phyloP scores from a whole-genome alignment of 1,140 invertebrate species.

The Habropoda laboriosa region DNA sequence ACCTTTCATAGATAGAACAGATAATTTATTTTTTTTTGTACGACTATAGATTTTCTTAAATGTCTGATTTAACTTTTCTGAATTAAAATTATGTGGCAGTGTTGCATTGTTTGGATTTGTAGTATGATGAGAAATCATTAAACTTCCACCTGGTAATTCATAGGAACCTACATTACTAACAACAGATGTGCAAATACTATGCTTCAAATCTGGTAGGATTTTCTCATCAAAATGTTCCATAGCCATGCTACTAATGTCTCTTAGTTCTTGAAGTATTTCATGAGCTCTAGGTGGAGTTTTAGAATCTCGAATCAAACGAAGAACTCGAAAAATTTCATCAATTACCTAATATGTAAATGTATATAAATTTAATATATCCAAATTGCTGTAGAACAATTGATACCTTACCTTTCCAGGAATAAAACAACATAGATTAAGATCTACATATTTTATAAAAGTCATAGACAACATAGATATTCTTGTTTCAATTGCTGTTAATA shows the following conservation, averaged over 20 bases:
- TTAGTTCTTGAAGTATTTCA: conserved; percentile 92
- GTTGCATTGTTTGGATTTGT: conserved; percentile 54
- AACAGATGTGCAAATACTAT: conserved; percentile 75
- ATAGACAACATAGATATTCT: conserved; percentile 94
- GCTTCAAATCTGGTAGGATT: conserved; percentile 85
- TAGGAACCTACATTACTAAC: conserved; percentile 74
- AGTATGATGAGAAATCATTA: conserved; percentile 74
- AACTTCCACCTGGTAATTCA: conserved; percentile 72
- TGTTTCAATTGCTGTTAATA: conserved; percentile 94
- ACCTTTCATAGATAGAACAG: conserved; percentile 66
- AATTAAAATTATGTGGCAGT: conserved; percentile 68
- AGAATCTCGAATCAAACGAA: conserved; percentile 86
- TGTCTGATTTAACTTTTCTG: conserved; percentile 76
- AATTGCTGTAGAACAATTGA: not conserved
- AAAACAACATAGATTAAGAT: conserved; percentile 92
- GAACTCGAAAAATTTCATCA: conserved; percentile 91
- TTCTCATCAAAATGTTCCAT: conserved; percentile 98
- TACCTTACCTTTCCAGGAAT: conserved; percentile 92
- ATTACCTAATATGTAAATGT: conserved; percentile 86
- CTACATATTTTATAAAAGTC: conserved; percentile 95
- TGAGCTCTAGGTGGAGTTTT: conserved; percentile 88
- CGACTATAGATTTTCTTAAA: conserved; percentile 77
- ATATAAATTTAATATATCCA: conserved; percentile 23
- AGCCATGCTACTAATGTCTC: conserved; percentile 97
- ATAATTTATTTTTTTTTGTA: conserved; percentile 76